Base-by-base conservation (phyloP, 2,113 vertebrate species). In the Caranx ignobilis region DNA sequence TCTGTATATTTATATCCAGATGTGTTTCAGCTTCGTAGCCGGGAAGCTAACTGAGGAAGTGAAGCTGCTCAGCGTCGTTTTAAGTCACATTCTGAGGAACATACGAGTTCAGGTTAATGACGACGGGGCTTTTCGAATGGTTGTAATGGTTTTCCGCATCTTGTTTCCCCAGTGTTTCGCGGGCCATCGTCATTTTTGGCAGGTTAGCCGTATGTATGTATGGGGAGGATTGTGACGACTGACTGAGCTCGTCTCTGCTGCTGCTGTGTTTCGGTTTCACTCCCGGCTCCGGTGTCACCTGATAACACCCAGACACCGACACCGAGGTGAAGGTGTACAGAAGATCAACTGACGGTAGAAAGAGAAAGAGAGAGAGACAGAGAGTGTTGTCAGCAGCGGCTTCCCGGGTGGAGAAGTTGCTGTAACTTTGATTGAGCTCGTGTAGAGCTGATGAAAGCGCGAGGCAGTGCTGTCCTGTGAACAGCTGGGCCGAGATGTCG, bases 401-500 rank as follows among this genome's bases (percentile, higher is more conserved):
- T 21, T 2, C 21, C 1, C 6, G 0, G 34, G 37, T 11, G 1
- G 19, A 18, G 15, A 41, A 11, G 5, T 21, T 41, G 0, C 6
- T 55, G 35, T 34, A 7, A 8, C 26, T 19, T 21, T 10, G n/a
- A 3, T 52, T 54, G 37, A 19, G 2, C 52, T 5, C 1, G 15
- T 60, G 21, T 39, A 6, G 3, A 16, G 7, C 45, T 0, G 5
- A 55, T 41, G 26, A 70, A 32, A 54, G 11, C 21, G 18, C 39
- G 8, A 2, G 18, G 1, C 10, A n/a, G 26, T 18, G 1, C 9
- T 19, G 8, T 47, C 1, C 0, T 57, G 31, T 67, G 0, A 32
- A 26, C 1, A 0, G 19, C 19, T 21, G 4, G 6, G 0, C 50
- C 8, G 0, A 34, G 0, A 94, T 95, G 92, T 56, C 86, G 26